Evolutionary conservation across 2,888 invertebrate genomes (phyloP), one percentile per base, ranked within the genome.

Genomic region (Polyommatus icarus): DNA sequence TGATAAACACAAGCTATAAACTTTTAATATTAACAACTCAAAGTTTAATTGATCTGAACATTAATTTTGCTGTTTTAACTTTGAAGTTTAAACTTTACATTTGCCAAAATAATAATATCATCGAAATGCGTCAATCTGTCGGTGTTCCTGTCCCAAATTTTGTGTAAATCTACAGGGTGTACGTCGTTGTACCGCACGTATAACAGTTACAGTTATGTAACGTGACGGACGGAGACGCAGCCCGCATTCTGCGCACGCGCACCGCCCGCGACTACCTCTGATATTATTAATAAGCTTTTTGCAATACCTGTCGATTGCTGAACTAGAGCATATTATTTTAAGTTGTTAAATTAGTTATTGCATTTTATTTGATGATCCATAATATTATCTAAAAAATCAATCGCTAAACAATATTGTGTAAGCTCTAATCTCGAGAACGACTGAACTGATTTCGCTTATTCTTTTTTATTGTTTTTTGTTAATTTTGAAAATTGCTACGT

Each of bases 201-300:
- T n/a, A n/a, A n/a, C n/a, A 20, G 81, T 78, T 79, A 84, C 83
- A 82, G 83, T 84, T 85, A 84, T 81, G 83, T 80, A 84, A 85
- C 83, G 83, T 81, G 81, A 82, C 79, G 76, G 77, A 81, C 82
- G 77, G 81, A 82, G 80, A 78, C 81, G 36, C 59, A 80, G 78
- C 83, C 82, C 80, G 82, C 82, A 80, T 83, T 61, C n/a, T 40
- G 50, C 15, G 46, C 76, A 57, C 76, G 77, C 76, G 76, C 46
- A n/a, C n/a, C 10, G 40, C 1, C 46, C 15, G 73, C 40, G 50
- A 75, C 75, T 1, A 15, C 7, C 40, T 12, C 20, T 46, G 24
- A 46, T n/a, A n/a, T n/a, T 73, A 73, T 73, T 40, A 20, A 46
- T 73, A 46, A 46, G 46, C 20, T 46, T 46, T 46, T 10, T 46